These are phyloP conservation scores for Limulus polyphemus DNA, from an alignment of 2,888 invertebrate species.

Conservation along the genomic window DNA sequence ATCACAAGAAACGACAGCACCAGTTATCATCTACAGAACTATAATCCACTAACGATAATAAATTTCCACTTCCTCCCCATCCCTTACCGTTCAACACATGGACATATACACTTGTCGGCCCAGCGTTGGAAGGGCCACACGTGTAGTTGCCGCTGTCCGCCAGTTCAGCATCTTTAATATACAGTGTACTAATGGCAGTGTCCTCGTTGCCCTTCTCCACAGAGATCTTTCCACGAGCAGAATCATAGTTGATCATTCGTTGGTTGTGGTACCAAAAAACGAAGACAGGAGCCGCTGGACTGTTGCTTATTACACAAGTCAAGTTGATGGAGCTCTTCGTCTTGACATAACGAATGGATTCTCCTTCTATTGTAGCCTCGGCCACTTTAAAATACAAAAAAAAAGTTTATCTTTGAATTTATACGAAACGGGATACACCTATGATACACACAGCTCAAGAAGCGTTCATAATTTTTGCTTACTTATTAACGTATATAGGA, in stretches of 20 bases:
- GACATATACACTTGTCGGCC: constrained; percentile 65
- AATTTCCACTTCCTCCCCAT: too few relatives aligned
- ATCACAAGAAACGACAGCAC: too few relatives aligned
- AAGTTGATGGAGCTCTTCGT: constrained; percentile 71
- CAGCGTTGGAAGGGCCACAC: constrained; percentile 69
- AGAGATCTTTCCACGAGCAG: constrained; percentile 57
- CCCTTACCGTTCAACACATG: constrained; percentile 66
- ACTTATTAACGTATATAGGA: too few relatives aligned
- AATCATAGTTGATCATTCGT: constrained; percentile 81
- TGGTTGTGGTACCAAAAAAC: constrained; percentile 92
- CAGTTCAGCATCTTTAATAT: constrained; percentile 62
- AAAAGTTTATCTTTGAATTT: too few relatives aligned
- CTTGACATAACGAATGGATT: constrained; percentile 70
- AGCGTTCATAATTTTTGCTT: too few relatives aligned
- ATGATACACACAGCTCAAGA: too few relatives aligned
- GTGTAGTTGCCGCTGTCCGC: constrained; percentile 82
- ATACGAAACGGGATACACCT: too few relatives aligned
- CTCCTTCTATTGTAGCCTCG: constrained; percentile 71
- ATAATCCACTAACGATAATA: too few relatives aligned
- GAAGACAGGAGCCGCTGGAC: constrained; percentile 81
- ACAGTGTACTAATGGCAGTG: constrained; percentile 70
- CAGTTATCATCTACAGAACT: too few relatives aligned
- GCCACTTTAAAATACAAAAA: constrained; percentile 51
- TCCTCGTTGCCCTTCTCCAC: constrained; percentile 69
- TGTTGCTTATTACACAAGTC: constrained; percentile 80